Evolutionary conservation across 2,113 vertebrate species (phyloP).

Genomic region (Oceanites oceanicus): DNA sequence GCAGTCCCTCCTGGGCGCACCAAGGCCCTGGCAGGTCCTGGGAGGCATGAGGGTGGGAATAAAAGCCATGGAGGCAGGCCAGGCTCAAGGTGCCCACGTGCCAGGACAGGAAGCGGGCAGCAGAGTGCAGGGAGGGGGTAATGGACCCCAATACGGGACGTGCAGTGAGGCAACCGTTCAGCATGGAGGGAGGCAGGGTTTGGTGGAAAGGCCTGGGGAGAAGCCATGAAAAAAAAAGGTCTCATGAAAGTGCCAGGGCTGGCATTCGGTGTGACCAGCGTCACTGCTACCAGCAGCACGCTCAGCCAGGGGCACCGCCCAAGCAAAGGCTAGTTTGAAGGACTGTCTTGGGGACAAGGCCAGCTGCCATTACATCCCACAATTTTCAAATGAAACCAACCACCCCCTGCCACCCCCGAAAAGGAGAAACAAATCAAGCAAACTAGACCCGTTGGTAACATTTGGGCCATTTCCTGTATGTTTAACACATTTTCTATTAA

Average conservation of each 20-base stretch:
- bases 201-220: background rate
- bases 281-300: background rate
- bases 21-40: background rate
- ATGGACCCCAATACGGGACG: fast-evolving
- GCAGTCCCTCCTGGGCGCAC: background rate
- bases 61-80: background rate
- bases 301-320: background rate
- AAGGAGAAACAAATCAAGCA: constrained; percentile 51
- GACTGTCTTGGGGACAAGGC: background rate
- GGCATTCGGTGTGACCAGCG: background rate
- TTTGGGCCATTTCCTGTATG: constrained; percentile 59
- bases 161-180: background rate
- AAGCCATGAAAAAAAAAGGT: background rate
- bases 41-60: background rate
- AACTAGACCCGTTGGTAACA: constrained; percentile 38
- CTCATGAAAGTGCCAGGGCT: background rate
- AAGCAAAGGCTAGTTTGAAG: background rate
- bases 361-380: background rate
- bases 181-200: background rate
- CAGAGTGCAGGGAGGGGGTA: background rate
- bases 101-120: background rate
- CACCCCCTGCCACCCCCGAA: background rate
- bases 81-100: background rate
- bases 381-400: background rate
- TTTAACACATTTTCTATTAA: constrained; percentile 67